Percentiles rank a stretch among this genome's conserved stretches.
Conservation (phyloP, 2,797 vertebrate genomes). For the Fringilla coelebs region DNA sequence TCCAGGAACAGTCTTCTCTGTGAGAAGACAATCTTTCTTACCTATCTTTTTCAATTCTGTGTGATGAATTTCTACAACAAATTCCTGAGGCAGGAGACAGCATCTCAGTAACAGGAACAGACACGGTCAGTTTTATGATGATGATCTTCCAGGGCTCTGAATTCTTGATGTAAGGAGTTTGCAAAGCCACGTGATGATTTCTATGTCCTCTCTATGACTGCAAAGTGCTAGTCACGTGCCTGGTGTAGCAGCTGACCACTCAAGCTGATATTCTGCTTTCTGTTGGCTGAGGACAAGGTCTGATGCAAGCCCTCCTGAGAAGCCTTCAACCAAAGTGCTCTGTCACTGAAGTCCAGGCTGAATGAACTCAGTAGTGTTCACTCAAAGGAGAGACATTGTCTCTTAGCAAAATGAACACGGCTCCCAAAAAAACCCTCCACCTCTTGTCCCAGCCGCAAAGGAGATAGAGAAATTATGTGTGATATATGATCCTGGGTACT, state of each 20-base stretch:
- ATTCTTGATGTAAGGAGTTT: background rate
- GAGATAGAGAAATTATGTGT: background rate
- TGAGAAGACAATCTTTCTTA: background rate
- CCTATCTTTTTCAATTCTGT: background rate
- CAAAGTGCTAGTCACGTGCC: background rate
- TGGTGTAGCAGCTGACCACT: background rate
- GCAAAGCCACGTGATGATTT: background rate
- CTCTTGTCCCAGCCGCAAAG: background rate
- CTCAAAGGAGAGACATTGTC: background rate
- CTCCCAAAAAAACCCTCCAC: background rate
- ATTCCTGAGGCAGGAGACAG: background rate
- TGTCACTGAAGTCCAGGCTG: background rate
- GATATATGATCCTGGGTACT: background rate
- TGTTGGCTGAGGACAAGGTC: background rate
- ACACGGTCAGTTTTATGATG: background rate
- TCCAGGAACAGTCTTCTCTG: background rate
- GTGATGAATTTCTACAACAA: background rate
- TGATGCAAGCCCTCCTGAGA: background rate
- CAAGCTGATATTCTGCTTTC: background rate
- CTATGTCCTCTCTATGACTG: background rate
- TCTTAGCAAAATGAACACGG: background rate
- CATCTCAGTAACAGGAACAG: background rate
- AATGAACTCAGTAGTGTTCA: background rate
- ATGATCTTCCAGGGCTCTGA: background rate
- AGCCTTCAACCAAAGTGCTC: background rate